Base-by-base conservation (phyloP, 92 coral and sea anemone species). In the Zoanthus solanderi region DNA sequence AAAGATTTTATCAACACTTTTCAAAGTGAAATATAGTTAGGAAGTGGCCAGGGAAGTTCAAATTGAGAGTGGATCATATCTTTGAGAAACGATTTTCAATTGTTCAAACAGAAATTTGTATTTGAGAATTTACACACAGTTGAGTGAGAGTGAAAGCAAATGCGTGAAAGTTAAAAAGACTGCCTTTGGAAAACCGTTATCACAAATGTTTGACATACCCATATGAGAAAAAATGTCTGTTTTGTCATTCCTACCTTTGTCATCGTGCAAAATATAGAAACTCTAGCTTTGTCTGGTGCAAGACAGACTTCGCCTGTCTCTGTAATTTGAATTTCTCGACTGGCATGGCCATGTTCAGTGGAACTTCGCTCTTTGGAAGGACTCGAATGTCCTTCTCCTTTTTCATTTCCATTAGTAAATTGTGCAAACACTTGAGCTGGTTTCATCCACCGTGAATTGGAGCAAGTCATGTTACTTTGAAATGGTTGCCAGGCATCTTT, bases 371-470 rank as follows among this genome's bases (percentile, higher is more conserved):
- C 77, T 45, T 91, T 81, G 2, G 74, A 10, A 66, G 87, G 76
- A 34, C 78, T 54, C 23, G 84, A 63, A 12, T 83, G 78, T 9
- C 73, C 71, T 60, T 81, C 79, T 37, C 89, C 93, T 34, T 90
- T 90, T 47, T 84, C 94, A 57, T 86, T 75, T 89, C 79, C 63
- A 9, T 95, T 90, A 17, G 99, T 91, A 54, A 97, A 95, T 78
- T 97, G 96, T 76, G 99, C 99, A 86, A 85, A 97, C 18, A 97
- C 98, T 69, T 95, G 96, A 50, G 99, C 99, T 50, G 99, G 99
- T 78, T 91, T 94, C 78, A 93, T 93, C 92, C 98, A 93, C 56
- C 77, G 94, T 8, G 92, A 84, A 68, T 87, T 86, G 48, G 86
- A 80, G 13, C 91, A 80, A 83, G 92, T 97, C 99, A 97, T 95